Percentiles rank a stretch among this genome's conserved stretches.
Conservation (phyloP, 2,888 invertebrate genomes). For the Scrobipalpa atriplicella region DNA sequence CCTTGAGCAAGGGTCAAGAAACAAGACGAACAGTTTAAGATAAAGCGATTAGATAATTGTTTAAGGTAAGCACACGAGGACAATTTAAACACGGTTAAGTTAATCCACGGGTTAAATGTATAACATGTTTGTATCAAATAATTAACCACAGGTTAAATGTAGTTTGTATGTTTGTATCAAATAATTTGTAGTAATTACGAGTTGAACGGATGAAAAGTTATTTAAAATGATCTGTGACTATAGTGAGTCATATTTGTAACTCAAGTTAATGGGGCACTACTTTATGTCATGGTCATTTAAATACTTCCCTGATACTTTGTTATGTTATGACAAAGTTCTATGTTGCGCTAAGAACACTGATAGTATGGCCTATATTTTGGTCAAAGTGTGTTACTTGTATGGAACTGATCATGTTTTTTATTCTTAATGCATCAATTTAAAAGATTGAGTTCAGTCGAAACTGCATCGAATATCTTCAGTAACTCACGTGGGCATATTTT, state of each 20-base stretch:
- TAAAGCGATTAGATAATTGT: slow-evolving; percentile 13
- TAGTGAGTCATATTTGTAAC: background rate
- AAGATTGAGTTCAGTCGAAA: background rate
- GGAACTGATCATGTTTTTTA: no score
- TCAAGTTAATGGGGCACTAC: background rate
- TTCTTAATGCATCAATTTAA: no score
- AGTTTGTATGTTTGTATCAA: background rate
- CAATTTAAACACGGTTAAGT: background rate
- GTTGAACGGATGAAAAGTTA: slow-evolving; percentile 1
- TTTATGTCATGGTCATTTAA: background rate
- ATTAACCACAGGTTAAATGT: background rate
- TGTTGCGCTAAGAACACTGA: no score
- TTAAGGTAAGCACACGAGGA: background rate
- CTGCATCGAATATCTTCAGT: background rate
- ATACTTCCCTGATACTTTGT: background rate
- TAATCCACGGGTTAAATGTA: background rate
- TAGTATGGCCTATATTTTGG: no score
- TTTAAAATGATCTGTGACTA: background rate
- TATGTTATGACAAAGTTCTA: background rate
- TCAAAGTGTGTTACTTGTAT: no score
- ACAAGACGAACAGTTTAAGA: slow-evolving; percentile 2
- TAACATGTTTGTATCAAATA: no score
- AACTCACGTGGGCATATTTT: background rate
- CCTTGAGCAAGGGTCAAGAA: slow-evolving; percentile 1
- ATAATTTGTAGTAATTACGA: background rate